Conservation (phyloP, 2,888 invertebrate genomes). For the Acronicta aceris region DNA sequence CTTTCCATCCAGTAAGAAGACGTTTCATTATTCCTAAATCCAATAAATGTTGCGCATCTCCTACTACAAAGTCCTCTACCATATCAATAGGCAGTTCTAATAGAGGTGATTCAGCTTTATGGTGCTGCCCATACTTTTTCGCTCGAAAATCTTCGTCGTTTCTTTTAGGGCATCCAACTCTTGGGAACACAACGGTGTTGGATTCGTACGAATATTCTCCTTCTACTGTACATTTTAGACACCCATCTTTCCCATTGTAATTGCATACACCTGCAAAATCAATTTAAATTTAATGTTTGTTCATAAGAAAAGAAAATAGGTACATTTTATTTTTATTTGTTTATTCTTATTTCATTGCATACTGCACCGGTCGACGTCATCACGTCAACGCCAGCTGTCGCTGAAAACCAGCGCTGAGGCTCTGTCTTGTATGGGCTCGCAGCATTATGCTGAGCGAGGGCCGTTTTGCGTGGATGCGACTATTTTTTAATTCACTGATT, state of each 20-base stretch:
- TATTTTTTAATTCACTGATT: no score
- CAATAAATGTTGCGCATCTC: conserved; percentile 37
- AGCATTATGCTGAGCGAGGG: no score
- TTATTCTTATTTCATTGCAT: no score
- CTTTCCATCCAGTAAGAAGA: conserved; percentile 36
- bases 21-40: conserved; percentile 48
- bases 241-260: conserved; percentile 47
- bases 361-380: no score
- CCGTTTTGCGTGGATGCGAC: no score
- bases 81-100: conserved; percentile 40
- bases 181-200: conserved; percentile 37
- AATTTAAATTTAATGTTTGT: background rate
- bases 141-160: conserved; percentile 19
- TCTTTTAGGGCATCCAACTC: conserved; percentile 11
- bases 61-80: conserved; percentile 45
- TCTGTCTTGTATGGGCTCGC: no score
- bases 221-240: conserved; percentile 46
- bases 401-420: no score
- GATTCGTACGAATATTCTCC: conserved; percentile 56
- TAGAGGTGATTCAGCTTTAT: conserved; percentile 26
- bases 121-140: conserved; percentile 21
- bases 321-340: conserved; percentile 9
- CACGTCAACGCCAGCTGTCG: no score
- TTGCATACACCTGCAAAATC: conserved; percentile 39
- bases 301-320: background rate